Conservation (phyloP, 92 coral and sea anemone genomes). For the Ricordea florida region DNA sequence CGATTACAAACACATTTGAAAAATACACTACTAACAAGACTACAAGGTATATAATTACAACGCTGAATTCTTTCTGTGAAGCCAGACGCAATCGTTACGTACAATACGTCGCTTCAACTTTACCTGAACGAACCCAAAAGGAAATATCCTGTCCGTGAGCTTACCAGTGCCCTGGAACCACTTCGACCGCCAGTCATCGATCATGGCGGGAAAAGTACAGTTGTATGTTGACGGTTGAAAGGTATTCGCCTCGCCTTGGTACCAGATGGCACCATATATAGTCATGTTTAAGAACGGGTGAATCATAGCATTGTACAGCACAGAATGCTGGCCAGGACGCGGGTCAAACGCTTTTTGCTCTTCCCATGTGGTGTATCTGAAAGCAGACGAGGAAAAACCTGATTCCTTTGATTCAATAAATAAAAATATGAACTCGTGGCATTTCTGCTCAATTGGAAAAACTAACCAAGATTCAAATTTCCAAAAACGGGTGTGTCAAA, state of each 20-base stretch:
- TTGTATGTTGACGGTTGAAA: conserved; percentile 71
- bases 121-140: conserved; percentile 99
- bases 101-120: no score
- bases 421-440: no score
- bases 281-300: conserved; percentile 95
- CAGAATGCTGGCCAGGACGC: conserved; percentile 46
- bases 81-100: background rate
- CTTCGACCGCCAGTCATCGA: conserved; percentile 95
- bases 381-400: background rate
- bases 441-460: no score
- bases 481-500: no score
- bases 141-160: conserved; percentile 72
- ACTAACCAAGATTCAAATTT: no score
- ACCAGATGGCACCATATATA: conserved; percentile 97
- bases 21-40: no score
- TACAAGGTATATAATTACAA: no score
- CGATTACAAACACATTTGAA: no score
- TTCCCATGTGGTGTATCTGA: conserved; percentile 6
- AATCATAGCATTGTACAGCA: conserved; percentile 94
- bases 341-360: conserved; percentile 16
- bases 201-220: conserved; percentile 99
- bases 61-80: no score
- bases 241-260: conserved; percentile 93
- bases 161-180: conserved; percentile 81
- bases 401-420: no score